Evolutionary conservation across 2,113 vertebrate genomes (phyloP).

Genomic region (Coreoperca whiteheadi): DNA sequence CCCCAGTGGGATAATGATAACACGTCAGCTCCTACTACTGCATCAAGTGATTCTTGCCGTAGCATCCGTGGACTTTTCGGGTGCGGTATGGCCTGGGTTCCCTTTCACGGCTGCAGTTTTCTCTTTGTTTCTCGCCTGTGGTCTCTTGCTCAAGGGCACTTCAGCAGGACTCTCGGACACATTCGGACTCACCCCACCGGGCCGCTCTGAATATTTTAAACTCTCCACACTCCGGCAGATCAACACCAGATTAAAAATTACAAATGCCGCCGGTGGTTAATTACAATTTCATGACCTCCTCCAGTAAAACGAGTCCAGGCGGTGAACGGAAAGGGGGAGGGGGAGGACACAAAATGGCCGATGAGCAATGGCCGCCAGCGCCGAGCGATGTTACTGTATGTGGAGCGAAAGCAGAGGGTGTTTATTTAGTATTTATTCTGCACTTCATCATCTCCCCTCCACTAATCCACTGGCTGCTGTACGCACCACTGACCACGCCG

Average conservation of each 20-base stretch:
- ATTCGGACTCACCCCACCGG: background rate
- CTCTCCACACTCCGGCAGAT: constrained; percentile 28
- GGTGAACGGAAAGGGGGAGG: background rate
- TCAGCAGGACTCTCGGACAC: constrained; percentile 3
- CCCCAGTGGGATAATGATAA: background rate
- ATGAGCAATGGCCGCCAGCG: constrained; percentile 31
- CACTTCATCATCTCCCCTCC: constrained; percentile 79
- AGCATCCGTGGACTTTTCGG: background rate
- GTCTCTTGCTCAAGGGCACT: constrained; percentile 13
- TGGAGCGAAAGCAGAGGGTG: constrained; percentile 60
- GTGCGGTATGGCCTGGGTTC: background rate
- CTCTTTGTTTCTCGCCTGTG: background rate
- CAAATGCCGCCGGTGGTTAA: constrained; percentile 63
- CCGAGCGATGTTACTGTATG: constrained; percentile 48
- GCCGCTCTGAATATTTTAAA: constrained; percentile 60
- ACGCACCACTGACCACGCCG: constrained; percentile 78
- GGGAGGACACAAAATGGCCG: constrained; percentile 61
- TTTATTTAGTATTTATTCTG: constrained; percentile 83
- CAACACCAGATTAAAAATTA: constrained; percentile 49
- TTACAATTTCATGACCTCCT: constrained; percentile 74
- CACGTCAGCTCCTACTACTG: no score
- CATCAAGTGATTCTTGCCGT: no score
- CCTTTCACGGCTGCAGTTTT: background rate
- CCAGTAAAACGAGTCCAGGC: constrained; percentile 39
- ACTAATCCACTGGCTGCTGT: constrained; percentile 74